Percentiles rank a stretch among this genome's conserved stretches.
These are phyloP conservation scores for Dendrocincla fuliginosa DNA, from an alignment of 2,797 vertebrate species.

Conservation along the genomic window DNA sequence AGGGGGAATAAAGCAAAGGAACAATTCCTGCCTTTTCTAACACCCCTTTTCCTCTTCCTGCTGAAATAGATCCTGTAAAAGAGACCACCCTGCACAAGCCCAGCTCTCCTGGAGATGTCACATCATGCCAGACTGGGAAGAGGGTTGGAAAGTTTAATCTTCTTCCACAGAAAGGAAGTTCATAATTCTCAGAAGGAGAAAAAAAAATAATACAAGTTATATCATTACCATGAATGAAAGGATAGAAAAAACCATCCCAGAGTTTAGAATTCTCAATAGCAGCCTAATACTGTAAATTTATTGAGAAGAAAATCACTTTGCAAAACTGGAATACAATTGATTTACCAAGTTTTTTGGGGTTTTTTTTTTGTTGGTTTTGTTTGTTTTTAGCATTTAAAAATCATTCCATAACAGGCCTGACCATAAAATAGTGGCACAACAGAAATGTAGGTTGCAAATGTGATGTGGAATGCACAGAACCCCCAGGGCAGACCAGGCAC, in stretches of 20 bases:
- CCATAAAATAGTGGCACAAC: slow-evolving; percentile 21
- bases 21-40: background rate
- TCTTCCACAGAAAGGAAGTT: slow-evolving; percentile 13
- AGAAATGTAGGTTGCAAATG: slow-evolving; percentile 12
- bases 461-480: slow-evolving; percentile 49
- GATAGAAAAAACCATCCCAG: background rate
- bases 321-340: slow-evolving; percentile 39
- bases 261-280: slow-evolving; percentile 59
- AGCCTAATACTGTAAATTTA: slow-evolving; percentile 61
- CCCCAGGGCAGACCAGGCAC: background rate
- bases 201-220: slow-evolving; percentile 2
- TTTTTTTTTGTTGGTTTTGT: background rate
- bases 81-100: background rate
- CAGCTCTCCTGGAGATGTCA: background rate
- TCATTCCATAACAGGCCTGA: slow-evolving; percentile 35
- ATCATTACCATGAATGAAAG: background rate
- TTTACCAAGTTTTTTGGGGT: background rate
- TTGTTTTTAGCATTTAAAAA: slow-evolving; percentile 25
- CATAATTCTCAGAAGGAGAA: background rate
- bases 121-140: background rate
- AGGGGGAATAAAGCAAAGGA: background rate
- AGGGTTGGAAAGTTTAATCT: background rate
- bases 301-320: slow-evolving; percentile 46
- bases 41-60: background rate
- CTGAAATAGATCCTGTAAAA: background rate